phyloP scores from a whole-genome alignment of 2,888 invertebrate genomes.

The Xanthorhoe spadicearia region DNA sequence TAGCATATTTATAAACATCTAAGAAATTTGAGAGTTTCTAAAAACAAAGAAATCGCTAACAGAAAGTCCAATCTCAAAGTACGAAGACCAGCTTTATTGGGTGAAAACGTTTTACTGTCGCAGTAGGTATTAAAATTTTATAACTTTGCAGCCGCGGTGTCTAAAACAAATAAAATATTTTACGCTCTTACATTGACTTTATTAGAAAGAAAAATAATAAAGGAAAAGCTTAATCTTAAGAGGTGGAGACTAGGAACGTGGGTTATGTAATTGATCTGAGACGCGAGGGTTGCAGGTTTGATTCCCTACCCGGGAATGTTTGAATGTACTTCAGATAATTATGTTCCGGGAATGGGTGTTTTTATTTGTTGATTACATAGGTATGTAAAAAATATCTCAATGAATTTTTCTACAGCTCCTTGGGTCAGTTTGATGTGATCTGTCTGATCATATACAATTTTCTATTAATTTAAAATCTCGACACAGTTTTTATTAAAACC shows the following conservation, averaged over 20 bases:
- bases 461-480: not conserved
- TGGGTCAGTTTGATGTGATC: no score
- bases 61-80: constrained; percentile 34
- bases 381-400: no score
- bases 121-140: constrained; percentile 48
- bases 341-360: no score
- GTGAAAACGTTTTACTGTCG: constrained; percentile 49
- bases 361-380: no score
- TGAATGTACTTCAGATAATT: not conserved
- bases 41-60: constrained; percentile 10
- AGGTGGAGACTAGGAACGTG: not conserved
- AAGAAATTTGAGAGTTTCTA: not conserved
- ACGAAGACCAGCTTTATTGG: constrained; percentile 45
- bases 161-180: constrained; percentile 48
- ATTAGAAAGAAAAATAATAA: constrained; percentile 31
- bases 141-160: constrained; percentile 40
- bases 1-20: not conserved
- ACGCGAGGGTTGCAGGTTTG: no score
- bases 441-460: no score
- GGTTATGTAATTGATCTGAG: no score
- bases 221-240: constrained; percentile 1
- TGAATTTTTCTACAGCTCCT: no score
- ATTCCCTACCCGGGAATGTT: no score
- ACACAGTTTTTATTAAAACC: not conserved
- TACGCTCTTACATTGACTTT: constrained; percentile 35